phyloP scores from a whole-genome alignment of 2,888 invertebrate genomes.

The Leptinotarsa haldemani region DNA sequence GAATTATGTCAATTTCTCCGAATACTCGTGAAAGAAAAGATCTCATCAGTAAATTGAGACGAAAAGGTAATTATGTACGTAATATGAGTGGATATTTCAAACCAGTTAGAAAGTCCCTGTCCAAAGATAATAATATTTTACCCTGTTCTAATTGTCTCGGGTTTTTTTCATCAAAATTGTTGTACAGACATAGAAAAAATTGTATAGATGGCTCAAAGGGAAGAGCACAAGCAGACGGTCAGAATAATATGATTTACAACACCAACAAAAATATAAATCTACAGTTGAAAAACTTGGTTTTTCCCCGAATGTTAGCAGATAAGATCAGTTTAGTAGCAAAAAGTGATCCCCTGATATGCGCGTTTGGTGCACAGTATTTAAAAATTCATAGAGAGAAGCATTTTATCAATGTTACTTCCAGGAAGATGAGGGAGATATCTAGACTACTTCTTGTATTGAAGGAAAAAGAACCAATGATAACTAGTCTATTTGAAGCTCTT shows the following conservation, averaged over 20 bases:
- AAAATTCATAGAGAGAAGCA: slow-evolving; percentile 21
- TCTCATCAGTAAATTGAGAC: slow-evolving; percentile 32
- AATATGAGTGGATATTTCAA: slow-evolving; percentile 24
- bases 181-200: slow-evolving; percentile 32
- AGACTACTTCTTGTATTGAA: slow-evolving; percentile 18
- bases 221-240: background rate
- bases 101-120: slow-evolving; percentile 22
- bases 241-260: background rate
- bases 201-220: slow-evolving; percentile 15
- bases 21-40: slow-evolving; percentile 22
- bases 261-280: slow-evolving; percentile 13
- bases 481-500: background rate
- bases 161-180: slow-evolving; percentile 29
- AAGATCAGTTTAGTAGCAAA: slow-evolving; percentile 32
- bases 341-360: slow-evolving; percentile 28
- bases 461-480: background rate
- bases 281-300: slow-evolving; percentile 24
- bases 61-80: slow-evolving; percentile 37
- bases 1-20: slow-evolving; percentile 13
- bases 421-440: slow-evolving; percentile 25
- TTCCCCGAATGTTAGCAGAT: slow-evolving; percentile 39
- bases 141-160: slow-evolving; percentile 36
- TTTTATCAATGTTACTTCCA: slow-evolving; percentile 19
- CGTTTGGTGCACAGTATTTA: slow-evolving; percentile 19
- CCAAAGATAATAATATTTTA: slow-evolving; percentile 12